Evolutionary conservation across 1,140 invertebrate species (phyloP).

Genomic region (Lordiphosa clarofinis): DNA sequence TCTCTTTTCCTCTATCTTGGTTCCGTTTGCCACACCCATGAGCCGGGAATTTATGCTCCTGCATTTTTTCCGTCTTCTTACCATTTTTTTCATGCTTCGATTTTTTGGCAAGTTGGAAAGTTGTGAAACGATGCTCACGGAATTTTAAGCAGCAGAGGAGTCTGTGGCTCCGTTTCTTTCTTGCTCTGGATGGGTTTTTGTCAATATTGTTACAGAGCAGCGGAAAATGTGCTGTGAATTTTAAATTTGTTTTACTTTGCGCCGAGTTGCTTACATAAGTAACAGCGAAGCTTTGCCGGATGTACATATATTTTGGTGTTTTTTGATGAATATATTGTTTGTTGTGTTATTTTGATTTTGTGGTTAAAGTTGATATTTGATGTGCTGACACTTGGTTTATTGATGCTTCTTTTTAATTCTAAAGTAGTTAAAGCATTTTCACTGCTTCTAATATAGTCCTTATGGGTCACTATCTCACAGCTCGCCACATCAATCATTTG

Average conservation of each 20-base stretch:
- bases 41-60: constrained; percentile 55
- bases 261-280: constrained; percentile 59
- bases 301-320: not conserved
- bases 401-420: no score
- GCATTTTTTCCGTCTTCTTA: constrained; percentile 32
- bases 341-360: no score
- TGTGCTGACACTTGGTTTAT: no score
- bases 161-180: constrained; percentile 13
- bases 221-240: constrained; percentile 76
- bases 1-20: constrained; percentile 20
- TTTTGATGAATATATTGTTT: not conserved
- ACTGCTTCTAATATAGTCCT: no score
- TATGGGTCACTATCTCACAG: no score
- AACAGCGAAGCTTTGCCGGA: constrained; percentile 18
- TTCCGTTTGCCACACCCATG: constrained; percentile 31
- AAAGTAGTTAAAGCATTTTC: no score
- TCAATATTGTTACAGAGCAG: constrained; percentile 70
- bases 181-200: constrained; percentile 35
- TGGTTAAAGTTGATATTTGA: no score
- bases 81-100: constrained; percentile 44
- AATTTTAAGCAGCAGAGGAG: constrained; percentile 72
- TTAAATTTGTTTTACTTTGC: constrained; percentile 52
- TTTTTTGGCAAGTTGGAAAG: constrained; percentile 79
- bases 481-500: no score
- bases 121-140: constrained; percentile 79